A percentile compares a stretch with the other conserved stretches of the same genome.
phyloP scores from a whole-genome alignment of 2,113 vertebrate species.

The Acanthochromis polyacanthus region DNA sequence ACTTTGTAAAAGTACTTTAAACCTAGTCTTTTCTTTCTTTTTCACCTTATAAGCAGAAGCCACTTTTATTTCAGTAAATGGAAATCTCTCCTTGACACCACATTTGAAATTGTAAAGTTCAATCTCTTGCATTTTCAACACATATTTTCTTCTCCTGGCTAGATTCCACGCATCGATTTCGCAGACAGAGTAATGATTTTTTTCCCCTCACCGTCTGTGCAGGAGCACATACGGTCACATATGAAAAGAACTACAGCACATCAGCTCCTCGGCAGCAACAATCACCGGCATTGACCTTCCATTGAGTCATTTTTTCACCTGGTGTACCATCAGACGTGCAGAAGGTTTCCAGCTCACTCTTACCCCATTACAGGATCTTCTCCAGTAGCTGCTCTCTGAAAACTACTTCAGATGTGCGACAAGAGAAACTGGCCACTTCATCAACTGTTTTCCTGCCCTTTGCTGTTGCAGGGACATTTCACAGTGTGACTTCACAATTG shows the following conservation, averaged over 20 bases:
- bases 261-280: constrained; percentile 21
- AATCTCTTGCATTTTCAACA: neutral
- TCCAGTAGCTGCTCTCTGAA: constrained; percentile 2
- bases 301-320: constrained; percentile 17
- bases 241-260: constrained; percentile 11
- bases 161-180: constrained; percentile 7
- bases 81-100: neutral
- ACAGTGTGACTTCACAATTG: neutral
- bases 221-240: neutral
- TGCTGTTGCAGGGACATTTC: neutral
- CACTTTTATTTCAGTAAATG: neutral
- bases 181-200: neutral
- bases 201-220: neutral
- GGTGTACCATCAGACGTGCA: constrained; percentile 1
- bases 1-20: neutral
- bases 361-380: constrained; percentile 26
- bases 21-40: neutral
- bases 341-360: constrained; percentile 13
- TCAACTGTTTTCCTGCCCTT: neutral
- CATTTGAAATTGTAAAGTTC: neutral
- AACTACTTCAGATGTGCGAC: constrained; percentile 12
- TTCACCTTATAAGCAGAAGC: neutral
- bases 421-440: constrained; percentile 7
- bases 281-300: constrained; percentile 25
- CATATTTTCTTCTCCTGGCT: constrained; percentile 1